These are phyloP conservation scores for Chaetops frenatus DNA, from an alignment of 2,113 vertebrate species.

Conservation along the genomic window DNA sequence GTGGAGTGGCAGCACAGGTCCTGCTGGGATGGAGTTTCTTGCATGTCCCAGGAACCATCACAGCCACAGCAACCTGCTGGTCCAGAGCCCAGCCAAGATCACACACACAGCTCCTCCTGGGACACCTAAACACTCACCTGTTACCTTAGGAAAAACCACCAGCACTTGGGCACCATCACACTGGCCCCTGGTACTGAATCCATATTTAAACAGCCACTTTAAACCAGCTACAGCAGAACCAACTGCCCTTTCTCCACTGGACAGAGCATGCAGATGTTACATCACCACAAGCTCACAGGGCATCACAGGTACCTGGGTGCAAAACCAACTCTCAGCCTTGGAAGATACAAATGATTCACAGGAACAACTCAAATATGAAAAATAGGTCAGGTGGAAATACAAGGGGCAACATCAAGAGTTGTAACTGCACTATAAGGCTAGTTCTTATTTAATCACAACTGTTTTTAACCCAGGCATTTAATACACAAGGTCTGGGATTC, in stretches of 20 bases:
- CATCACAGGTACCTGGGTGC: not conserved
- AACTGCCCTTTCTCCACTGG: not conserved
- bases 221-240: not conserved
- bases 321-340: not conserved
- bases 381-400: not conserved
- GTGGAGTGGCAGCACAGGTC: rapidly evolving
- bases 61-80: not conserved
- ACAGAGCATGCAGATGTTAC: not conserved
- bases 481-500: not conserved
- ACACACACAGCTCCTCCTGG: not conserved
- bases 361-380: not conserved
- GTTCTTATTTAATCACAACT: not conserved
- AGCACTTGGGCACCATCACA: not conserved
- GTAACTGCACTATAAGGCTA: not conserved
- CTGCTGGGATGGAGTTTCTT: not conserved
- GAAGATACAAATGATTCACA: not conserved
- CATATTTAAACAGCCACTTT: not conserved
- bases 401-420: rapidly evolving
- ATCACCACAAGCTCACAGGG: not conserved
- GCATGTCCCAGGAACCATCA: not conserved
- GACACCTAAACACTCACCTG: not conserved
- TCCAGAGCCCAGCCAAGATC: not conserved
- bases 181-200: not conserved
- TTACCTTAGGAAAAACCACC: not conserved
- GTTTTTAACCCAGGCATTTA: not conserved